Conservation (phyloP, 2,113 vertebrate species). For the Nannospalax galili region DNA sequence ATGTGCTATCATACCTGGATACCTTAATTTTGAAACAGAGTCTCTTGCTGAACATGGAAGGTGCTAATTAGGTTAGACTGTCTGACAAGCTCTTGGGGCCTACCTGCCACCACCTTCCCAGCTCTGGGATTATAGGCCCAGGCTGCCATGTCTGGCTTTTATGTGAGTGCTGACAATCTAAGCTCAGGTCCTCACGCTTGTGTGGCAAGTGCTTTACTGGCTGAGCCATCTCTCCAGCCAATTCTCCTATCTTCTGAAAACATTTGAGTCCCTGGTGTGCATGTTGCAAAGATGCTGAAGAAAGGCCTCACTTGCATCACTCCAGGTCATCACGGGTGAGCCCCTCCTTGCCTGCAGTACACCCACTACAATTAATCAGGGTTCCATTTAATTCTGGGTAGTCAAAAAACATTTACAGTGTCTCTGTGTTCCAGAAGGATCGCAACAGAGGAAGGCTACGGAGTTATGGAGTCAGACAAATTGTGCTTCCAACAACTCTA, state of each 20-base stretch:
- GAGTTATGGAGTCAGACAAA: neutral
- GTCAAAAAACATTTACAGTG: neutral
- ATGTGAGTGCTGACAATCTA: neutral
- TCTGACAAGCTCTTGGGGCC: neutral
- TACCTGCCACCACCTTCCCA: too few relatives aligned
- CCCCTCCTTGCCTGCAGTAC: neutral
- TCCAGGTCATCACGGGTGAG: neutral
- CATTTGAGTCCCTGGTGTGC: accelerated
- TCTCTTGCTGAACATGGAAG: neutral
- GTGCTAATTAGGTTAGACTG: neutral
- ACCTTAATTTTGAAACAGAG: neutral
- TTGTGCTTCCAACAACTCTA: neutral
- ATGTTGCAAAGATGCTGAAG: neutral
- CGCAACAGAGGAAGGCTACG: neutral
- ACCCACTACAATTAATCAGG: too few relatives aligned
- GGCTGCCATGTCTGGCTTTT: neutral
- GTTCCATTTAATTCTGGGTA: neutral
- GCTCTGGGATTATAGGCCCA: neutral
- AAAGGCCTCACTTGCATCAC: accelerated
- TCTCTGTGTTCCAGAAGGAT: neutral
- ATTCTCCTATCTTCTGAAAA: neutral
- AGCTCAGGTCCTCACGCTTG: neutral
- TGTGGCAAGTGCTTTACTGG: neutral
- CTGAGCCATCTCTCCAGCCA: neutral
- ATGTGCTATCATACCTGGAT: too few relatives aligned